phyloP scores from a whole-genome alignment of 2,113 vertebrate genomes.

The Oostethus manadensis region DNA sequence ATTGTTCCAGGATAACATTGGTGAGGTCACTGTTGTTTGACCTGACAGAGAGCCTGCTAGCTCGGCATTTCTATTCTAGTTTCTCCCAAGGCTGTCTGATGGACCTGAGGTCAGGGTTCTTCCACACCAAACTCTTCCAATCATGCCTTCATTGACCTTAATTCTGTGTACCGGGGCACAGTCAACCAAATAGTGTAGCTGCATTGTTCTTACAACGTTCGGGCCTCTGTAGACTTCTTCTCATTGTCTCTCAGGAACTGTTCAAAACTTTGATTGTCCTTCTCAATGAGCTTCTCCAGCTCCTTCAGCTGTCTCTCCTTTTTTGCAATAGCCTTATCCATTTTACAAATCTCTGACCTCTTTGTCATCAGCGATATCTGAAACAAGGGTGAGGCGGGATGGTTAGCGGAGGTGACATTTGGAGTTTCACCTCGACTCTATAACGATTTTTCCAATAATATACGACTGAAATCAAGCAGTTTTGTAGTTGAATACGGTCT shows the following conservation, averaged over 20 bases:
- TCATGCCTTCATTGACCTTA: background rate
- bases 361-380: conserved; percentile 81
- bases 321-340: conserved; percentile 66
- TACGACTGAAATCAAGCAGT: too few species aligned
- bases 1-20: too few species aligned
- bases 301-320: conserved; percentile 75
- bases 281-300: conserved; percentile 74
- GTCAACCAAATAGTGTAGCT: background rate
- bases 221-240: conserved; percentile 75
- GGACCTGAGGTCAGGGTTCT: too few species aligned
- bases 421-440: too few species aligned
- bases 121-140: too few species aligned
- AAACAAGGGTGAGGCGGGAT: background rate
- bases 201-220: conserved; percentile 68
- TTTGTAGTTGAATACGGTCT: too few species aligned
- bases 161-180: background rate
- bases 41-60: too few species aligned
- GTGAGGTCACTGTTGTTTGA: too few species aligned
- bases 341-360: conserved; percentile 71
- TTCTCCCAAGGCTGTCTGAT: too few species aligned
- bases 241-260: conserved; percentile 82
- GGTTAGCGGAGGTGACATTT: background rate
- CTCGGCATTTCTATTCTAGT: too few species aligned
- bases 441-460: too few species aligned
- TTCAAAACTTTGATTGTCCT: conserved; percentile 73